A percentile compares a stretch with the other conserved stretches of the same genome.
Evolutionary conservation across 2,113 vertebrate genomes (phyloP).

Genomic region (Gopherus evgoodei): DNA sequence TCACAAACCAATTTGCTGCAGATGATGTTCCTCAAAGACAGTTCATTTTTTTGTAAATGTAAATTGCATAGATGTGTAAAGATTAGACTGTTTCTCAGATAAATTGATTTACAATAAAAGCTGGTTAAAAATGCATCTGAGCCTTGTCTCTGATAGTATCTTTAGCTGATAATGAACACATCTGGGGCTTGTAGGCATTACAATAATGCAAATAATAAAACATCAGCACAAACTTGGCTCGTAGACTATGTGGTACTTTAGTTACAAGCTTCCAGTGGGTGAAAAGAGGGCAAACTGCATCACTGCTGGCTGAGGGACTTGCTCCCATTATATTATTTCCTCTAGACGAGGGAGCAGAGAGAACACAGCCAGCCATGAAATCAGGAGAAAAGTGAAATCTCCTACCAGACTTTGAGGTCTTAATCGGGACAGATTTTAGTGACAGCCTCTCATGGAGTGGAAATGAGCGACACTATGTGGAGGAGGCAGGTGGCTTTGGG

Average conservation of each 20-base stretch:
- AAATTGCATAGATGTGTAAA: slow-evolving; percentile 65
- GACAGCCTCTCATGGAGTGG: neutral
- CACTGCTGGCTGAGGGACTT: neutral
- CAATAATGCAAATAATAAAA: neutral
- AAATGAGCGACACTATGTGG: fast-evolving
- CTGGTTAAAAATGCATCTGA: neutral
- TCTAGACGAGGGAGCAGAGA: neutral
- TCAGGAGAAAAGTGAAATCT: neutral
- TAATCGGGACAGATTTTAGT: neutral
- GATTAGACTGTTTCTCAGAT: slow-evolving; percentile 15
- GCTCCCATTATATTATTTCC: neutral
- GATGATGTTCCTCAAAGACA: slow-evolving; percentile 17
- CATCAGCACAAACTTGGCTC: neutral
- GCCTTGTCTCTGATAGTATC: neutral
- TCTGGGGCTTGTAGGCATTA: neutral
- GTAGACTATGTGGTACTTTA: neutral
- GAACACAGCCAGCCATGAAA: neutral
- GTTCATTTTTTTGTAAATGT: slow-evolving; percentile 60
- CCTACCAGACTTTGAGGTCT: neutral
- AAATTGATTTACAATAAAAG: slow-evolving; percentile 56
- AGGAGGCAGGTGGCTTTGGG: neutral
- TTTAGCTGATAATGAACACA: neutral
- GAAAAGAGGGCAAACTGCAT: neutral
- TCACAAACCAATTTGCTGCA: slow-evolving; percentile 60
- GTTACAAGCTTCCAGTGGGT: neutral